Base-by-base conservation (phyloP, 2,888 invertebrate species). In the Drosophila kokeensis region DNA sequence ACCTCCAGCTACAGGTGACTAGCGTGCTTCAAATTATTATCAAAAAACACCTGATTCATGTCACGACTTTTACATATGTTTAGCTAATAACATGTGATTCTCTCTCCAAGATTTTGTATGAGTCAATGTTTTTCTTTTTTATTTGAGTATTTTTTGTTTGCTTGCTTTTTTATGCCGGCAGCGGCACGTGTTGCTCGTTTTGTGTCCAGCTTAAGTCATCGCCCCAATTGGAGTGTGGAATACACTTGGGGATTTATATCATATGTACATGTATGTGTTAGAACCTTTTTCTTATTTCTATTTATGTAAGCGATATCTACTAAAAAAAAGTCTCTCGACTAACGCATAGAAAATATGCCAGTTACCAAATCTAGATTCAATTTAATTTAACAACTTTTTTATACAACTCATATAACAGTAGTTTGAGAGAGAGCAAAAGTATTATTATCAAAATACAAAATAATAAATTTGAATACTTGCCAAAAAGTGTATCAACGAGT, bases 1-100 rank as follows among this genome's bases (percentile, higher is more conserved):
- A 84, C 87, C 84, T 82, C 82, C 53, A 70, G 65, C 78, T 59
- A 80, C 80, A 87, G 82, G 80, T 84, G 84, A 73, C 68, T 57
- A 66, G 66, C 79, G 80, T 79, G 79, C 76, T 76, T 76, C 53
- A 68, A 79, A 73, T 79, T 76, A 70, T 53, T 69, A 53, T 32
- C 30, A 64, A 57, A 70, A 66, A 70, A 64, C 65, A 73, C 73
- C 73, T 67, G 57, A 79, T 57, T 71, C 68, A 66, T 60, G 13
- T 24, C 42, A 34, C 62, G 34, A 45, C 24, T 15, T 24, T 24
- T 15, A 63, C 45, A 30, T 15, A 18, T 34, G 45, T 24, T 15
- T 38, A 34, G n/a, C 27, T 34, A 11, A 40, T 36, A 52, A 34
- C 67, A 50, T 53, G 42, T 50, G 48, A 69, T 45, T 64, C 36